Base-by-base conservation (phyloP, 2,888 invertebrate species). In the Ectemnius cavifrons region DNA sequence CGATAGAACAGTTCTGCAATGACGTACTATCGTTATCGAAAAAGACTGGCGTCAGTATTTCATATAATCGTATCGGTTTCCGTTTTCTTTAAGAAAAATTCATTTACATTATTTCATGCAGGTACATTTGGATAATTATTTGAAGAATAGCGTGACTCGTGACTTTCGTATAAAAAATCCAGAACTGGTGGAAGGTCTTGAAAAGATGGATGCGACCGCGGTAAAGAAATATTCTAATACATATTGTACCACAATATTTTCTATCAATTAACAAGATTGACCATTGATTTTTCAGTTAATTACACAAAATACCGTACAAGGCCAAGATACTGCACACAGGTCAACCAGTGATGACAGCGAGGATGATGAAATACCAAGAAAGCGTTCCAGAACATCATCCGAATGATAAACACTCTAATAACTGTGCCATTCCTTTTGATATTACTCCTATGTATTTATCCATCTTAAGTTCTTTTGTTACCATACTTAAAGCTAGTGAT, bases 1-100 rank as follows among this genome's bases (percentile, higher is more conserved):
- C 94, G 84, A 93, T 94, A 1, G 95, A 95, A 87, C 93, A 93
- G 83, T 95, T 94, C 86, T 92, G 92, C 80, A 93, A 93, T 82
- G 92, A 92, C 66, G 92, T 94, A 49, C 92, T 93, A 74, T 83
- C 93, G 71, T 91, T 95, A n/a, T 92, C 93, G 0, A 93, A 92
- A 67, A 94, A 93, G 82, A 93, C 93, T 1, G 93, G 93, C 88
- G 93, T 94, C 63, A 91, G 84, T 70, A 61, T 49, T 16, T 23
- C 3, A 23, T 23, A 23, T 27, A n/a, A 37, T 63, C 11, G 0
- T 18, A 20, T 4, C 5, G 11, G 4, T 57, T 49, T 13, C 16
- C 4, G 13, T n/a, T n/a, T 16, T 60, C 5, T 23, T 3, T 20
- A 20, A 0, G 23, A 2, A 23, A 23, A 23, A 57, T 8, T 46